Conservation (phyloP, 1,140 invertebrate genomes). For the Drosophila nannoptera region DNA sequence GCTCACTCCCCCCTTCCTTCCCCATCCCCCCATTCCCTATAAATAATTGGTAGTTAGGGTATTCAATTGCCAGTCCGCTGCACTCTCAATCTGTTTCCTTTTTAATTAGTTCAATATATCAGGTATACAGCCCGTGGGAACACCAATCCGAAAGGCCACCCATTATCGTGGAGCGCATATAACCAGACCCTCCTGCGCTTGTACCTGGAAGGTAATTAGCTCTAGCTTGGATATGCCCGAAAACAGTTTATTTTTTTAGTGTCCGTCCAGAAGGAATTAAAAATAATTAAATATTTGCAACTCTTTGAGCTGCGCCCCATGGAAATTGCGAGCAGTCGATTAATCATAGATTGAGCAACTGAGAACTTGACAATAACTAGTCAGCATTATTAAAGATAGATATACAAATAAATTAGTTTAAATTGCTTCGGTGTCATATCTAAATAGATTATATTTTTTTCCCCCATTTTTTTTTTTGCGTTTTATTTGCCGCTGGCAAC, state of each 20-base stretch:
- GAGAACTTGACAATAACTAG: conserved; percentile 28
- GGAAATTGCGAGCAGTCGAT: conserved; percentile 22
- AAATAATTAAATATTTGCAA: neutral
- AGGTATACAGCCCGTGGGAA: conserved; percentile 27
- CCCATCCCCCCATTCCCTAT: no score
- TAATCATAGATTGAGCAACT: conserved; percentile 29
- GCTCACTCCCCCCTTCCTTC: no score
- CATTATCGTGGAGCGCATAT: no score
- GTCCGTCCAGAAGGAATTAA: no score
- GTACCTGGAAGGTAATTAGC: neutral
- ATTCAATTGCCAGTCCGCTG: neutral
- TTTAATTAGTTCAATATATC: conserved; percentile 35
- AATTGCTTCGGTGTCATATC: conserved; percentile 54
- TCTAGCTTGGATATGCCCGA: neutral
- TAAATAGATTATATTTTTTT: conserved; percentile 9
- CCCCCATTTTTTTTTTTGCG: conserved; percentile 3
- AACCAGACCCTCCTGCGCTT: conserved; percentile 3
- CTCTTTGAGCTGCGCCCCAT: neutral
- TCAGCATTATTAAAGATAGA: conserved; percentile 21
- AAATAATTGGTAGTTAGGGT: neutral
- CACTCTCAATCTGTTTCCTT: neutral
- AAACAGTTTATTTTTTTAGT: no score
- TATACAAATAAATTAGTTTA: conserved; percentile 41
- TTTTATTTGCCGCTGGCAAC: conserved; percentile 8
- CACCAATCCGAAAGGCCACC: neutral